phyloP scores from a whole-genome alignment of 1,140 invertebrate species.

The Drosophila leontia region DNA sequence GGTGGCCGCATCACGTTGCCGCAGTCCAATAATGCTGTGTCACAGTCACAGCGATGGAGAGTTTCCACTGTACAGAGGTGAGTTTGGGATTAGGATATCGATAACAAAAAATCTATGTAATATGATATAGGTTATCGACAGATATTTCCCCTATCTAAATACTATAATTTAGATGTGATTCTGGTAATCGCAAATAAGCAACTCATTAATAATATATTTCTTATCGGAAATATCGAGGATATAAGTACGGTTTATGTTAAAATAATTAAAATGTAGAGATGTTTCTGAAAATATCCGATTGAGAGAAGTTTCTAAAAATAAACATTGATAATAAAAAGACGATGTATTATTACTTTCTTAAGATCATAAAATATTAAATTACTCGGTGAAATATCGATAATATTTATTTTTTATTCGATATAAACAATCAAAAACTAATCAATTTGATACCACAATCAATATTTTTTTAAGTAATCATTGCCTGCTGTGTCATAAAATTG shows the following conservation, averaged over 20 bases:
- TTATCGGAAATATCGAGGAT: no score
- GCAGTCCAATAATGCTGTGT: constrained; percentile 91
- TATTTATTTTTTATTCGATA: background rate
- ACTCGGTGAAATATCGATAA: background rate
- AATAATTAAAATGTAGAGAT: no score
- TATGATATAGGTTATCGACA: background rate
- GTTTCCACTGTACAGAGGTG: constrained; percentile 89
- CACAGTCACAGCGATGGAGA: constrained; percentile 93
- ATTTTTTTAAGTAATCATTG: background rate
- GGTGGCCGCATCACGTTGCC: constrained; percentile 85
- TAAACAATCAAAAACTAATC: background rate
- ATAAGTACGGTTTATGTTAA: no score
- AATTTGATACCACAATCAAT: background rate
- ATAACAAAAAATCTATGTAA: background rate
- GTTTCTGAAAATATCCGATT: no score
- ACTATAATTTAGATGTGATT: no score
- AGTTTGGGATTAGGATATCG: constrained; percentile 28
- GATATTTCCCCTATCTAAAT: no score
- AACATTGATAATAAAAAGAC: no score
- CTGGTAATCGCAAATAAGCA: no score
- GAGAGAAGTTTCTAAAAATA: no score
- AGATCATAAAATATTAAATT: background rate
- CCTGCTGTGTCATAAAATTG: background rate
- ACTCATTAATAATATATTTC: no score
- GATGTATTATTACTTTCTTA: no score